Conservation (phyloP, 2,888 invertebrate genomes). For the Drosophila bunnanda region DNA sequence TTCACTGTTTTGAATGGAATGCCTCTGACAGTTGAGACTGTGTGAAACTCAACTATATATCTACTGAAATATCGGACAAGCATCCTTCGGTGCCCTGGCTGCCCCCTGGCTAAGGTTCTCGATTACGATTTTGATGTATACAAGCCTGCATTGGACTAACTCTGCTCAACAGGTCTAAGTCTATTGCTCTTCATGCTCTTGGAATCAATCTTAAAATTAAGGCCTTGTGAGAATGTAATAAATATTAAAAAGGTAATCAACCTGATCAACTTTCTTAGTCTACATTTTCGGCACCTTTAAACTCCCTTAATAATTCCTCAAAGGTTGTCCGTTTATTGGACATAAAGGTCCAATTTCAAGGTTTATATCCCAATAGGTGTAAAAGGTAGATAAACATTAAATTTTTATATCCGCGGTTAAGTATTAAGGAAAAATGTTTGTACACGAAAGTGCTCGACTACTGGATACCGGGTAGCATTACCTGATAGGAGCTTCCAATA, state of each 20-base stretch:
- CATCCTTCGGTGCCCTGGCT: conserved; percentile 82
- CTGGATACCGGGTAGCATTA: neutral
- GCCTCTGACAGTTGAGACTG: neutral
- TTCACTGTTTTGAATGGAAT: conserved; percentile 4
- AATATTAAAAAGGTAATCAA: too few species aligned
- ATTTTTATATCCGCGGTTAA: neutral
- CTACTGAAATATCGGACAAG: conserved; percentile 85
- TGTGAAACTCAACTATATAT: too few species aligned
- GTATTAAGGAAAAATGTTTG: neutral
- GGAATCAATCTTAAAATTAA: neutral
- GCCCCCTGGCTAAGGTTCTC: conserved; percentile 81
- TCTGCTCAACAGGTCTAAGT: conserved; percentile 51
- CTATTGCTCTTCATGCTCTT: neutral
- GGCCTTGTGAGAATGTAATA: neutral
- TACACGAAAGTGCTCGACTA: neutral
- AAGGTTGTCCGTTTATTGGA: neutral
- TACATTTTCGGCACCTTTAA: neutral
- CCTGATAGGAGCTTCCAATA: neutral
- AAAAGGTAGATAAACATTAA: neutral
- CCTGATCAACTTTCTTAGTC: too few species aligned
- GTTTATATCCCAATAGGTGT: neutral
- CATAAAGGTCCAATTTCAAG: neutral
- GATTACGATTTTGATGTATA: conserved; percentile 78
- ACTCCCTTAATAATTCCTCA: too few species aligned
- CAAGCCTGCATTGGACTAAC: conserved; percentile 68